Evolutionary conservation across 2,113 vertebrate species (phyloP), one percentile per base, ranked within the genome.

Genomic region (Chamaea fasciata): DNA sequence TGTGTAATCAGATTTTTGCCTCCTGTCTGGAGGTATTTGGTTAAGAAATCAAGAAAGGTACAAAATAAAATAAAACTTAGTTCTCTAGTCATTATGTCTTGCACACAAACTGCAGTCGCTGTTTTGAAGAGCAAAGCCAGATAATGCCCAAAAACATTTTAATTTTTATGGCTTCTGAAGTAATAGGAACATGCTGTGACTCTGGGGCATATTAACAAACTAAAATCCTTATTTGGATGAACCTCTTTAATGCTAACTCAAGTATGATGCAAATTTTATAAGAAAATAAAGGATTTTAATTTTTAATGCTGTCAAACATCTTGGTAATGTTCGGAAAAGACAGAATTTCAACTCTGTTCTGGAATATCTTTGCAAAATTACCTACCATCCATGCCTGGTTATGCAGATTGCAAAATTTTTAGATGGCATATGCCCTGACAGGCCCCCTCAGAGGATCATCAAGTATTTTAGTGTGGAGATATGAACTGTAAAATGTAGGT

Each of bases 251-350:
- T 70, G 53, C 67, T 65, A 83, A 73, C 46, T 71, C 22, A 71
- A 95, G 30, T 57, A 42, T 65, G 47, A 92, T 94, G 52, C 77
- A 92, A 90, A 89, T 87, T 84, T 69, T 84, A 9, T 92, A 75
- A 77, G 64, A 86, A 91, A 89, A 90, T 56, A 91, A 90, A 57
- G 37, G 62, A 90, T 92, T 94, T 77, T 87, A 86, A 79, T 94
- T 92, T 90, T 89, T 95, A 95, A 87, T 79, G 73, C 65, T 90
- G 56, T 90, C 89, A 82, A 33, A 35, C 47, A 67, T 49, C 69
- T 76, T 87, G 52, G n/a, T 83, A 83, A 37, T 15, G 20, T 88
- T 87, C 3, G 7, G 52, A 44, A 74, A 88, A 83, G 83, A 69
- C 56, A 56, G 44, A 67, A 85, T 95, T 95, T 89, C 68, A 76